phyloP scores from a whole-genome alignment of 2,797 vertebrate genomes.

The Semotilus atromaculatus region DNA sequence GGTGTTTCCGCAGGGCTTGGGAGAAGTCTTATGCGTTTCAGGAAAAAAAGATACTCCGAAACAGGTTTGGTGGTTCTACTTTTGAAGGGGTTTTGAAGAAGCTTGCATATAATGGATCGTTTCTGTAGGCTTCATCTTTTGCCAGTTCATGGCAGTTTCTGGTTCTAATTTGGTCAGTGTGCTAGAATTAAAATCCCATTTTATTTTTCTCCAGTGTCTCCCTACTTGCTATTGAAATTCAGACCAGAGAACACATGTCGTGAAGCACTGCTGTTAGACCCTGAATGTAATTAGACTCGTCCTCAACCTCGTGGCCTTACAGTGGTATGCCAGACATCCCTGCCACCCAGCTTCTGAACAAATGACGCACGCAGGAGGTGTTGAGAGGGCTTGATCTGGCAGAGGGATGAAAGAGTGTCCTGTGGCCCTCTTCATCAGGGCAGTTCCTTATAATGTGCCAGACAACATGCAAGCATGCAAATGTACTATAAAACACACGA shows the following conservation, averaged over 20 bases:
- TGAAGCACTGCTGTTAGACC: slow-evolving; percentile 35
- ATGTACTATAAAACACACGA: neutral
- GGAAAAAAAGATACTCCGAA: neutral
- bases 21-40: slow-evolving; percentile 31
- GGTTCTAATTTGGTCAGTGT: slow-evolving; percentile 5
- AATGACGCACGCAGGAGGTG: slow-evolving; percentile 18
- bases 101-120: neutral
- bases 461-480: neutral
- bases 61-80: neutral
- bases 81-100: neutral
- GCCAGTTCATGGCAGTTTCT: neutral
- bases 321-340: slow-evolving; percentile 15
- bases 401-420: neutral
- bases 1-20: slow-evolving; percentile 45
- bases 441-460: neutral
- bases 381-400: slow-evolving; percentile 17
- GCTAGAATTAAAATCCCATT: neutral
- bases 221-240: slow-evolving; percentile 6
- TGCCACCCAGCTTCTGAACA: neutral
- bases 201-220: neutral
- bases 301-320: slow-evolving; percentile 32
- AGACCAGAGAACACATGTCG: slow-evolving; percentile 33
- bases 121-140: neutral
- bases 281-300: slow-evolving; percentile 25
- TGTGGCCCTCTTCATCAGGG: slow-evolving; percentile 13